Percentiles rank a stretch among this genome's conserved stretches.
These are phyloP conservation scores for Nemopilema nomurai DNA, from an alignment of 30 jellyfish, hydroid and myxozoan species.

Conservation along the genomic window DNA sequence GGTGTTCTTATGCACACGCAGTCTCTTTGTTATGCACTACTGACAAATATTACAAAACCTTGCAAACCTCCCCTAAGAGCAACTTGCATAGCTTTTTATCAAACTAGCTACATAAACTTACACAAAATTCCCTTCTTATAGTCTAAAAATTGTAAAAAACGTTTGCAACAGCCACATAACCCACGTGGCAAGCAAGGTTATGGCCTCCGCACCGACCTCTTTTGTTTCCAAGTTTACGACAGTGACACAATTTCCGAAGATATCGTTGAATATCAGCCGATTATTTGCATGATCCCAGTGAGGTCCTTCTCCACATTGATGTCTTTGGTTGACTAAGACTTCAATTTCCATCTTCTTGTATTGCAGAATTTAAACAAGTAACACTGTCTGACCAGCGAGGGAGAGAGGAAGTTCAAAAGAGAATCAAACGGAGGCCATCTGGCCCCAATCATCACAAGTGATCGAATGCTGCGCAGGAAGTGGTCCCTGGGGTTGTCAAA, in stretches of 20 bases:
- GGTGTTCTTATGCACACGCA: too few relatives aligned
- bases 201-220: slow-evolving; percentile 27
- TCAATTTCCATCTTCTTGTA: slow-evolving; percentile 43
- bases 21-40: too few relatives aligned
- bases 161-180: neutral
- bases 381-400: neutral
- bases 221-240: slow-evolving; percentile 49
- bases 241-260: slow-evolving; percentile 48
- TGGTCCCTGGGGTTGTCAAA: too few relatives aligned
- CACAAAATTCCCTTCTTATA: too few relatives aligned
- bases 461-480: too few relatives aligned
- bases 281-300: slow-evolving; percentile 60
- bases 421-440: neutral
- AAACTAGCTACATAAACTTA: too few relatives aligned
- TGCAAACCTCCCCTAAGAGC: too few relatives aligned
- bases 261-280: slow-evolving; percentile 60
- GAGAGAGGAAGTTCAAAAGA: neutral
- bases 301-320: slow-evolving; percentile 70
- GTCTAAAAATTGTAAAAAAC: too few relatives aligned
- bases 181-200: neutral
- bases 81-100: too few relatives aligned
- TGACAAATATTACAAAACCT: too few relatives aligned
- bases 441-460: too few relatives aligned
- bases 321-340: slow-evolving; percentile 39
- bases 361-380: neutral